Percentiles rank a stretch among this genome's conserved stretches.
phyloP scores from a whole-genome alignment of 2,113 vertebrate genomes.

The Microcebus ravelobensis region DNA sequence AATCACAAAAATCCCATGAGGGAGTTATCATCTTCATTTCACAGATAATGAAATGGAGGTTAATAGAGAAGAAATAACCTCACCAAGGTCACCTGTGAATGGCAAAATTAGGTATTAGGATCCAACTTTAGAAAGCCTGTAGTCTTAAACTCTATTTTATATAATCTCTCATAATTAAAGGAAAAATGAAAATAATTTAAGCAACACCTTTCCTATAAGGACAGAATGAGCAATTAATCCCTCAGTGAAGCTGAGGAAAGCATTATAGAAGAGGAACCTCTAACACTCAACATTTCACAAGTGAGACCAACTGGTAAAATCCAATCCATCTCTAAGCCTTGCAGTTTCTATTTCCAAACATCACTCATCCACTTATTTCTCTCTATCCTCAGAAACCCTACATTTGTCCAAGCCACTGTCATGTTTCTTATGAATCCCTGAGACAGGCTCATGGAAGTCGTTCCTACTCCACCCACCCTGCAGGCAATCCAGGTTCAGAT shows the following conservation, averaged over 20 bases:
- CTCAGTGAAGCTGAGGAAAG: not conserved
- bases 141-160: not conserved
- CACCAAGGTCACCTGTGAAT: not conserved
- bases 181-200: not conserved
- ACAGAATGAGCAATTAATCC: not conserved
- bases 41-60: not conserved
- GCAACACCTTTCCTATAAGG: not conserved
- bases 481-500: not conserved
- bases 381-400: not conserved
- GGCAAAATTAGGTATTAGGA: not conserved
- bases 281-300: not conserved
- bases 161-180: not conserved
- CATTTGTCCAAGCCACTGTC: not conserved
- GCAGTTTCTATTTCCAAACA: not conserved
- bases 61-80: not conserved
- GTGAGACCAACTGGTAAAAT: not conserved
- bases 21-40: not conserved
- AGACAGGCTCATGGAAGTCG: not conserved
- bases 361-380: not conserved
- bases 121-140: not conserved
- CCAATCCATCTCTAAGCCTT: not conserved
- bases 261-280: not conserved
- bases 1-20: not conserved
- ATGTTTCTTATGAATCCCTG: not conserved
- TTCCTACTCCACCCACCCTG: not conserved